Evolutionary conservation across 2,888 invertebrate species (phyloP).

Genomic region (Thelaira solivaga): DNA sequence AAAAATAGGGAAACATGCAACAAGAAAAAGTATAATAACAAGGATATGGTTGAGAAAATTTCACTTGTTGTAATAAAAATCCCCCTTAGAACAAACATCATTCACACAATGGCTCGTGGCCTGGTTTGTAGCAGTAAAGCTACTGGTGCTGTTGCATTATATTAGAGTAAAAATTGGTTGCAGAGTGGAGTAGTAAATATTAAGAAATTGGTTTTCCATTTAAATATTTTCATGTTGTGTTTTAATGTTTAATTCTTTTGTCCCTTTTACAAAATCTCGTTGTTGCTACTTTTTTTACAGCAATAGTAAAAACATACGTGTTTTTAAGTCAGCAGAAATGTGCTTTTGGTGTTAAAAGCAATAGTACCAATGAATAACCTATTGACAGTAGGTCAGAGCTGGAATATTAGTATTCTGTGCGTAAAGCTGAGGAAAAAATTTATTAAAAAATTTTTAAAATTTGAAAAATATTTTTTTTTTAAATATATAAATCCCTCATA

Average conservation of each 20-base stretch:
- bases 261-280: background rate
- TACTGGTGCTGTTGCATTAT: constrained; percentile 47
- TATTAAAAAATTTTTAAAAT: background rate
- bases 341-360: constrained; percentile 36
- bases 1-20: background rate
- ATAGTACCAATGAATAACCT: constrained; percentile 49
- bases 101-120: constrained; percentile 10
- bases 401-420: too few relatives aligned
- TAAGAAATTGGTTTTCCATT: constrained; percentile 47
- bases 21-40: constrained; percentile 9
- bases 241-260: background rate
- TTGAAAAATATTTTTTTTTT: background rate
- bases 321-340: constrained; percentile 9
- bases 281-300: background rate
- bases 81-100: constrained; percentile 30
- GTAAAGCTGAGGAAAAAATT: background rate
- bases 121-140: constrained; percentile 17
- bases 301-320: constrained; percentile 19
- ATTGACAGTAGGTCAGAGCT: background rate
- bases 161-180: background rate
- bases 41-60: constrained; percentile 36
- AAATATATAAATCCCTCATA: too few relatives aligned
- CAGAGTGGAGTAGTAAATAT: constrained; percentile 20
- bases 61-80: constrained; percentile 7
- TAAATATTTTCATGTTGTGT: constrained; percentile 21